Base-by-base conservation (phyloP, 2,888 invertebrate species). In the Notodonta ziczac region DNA sequence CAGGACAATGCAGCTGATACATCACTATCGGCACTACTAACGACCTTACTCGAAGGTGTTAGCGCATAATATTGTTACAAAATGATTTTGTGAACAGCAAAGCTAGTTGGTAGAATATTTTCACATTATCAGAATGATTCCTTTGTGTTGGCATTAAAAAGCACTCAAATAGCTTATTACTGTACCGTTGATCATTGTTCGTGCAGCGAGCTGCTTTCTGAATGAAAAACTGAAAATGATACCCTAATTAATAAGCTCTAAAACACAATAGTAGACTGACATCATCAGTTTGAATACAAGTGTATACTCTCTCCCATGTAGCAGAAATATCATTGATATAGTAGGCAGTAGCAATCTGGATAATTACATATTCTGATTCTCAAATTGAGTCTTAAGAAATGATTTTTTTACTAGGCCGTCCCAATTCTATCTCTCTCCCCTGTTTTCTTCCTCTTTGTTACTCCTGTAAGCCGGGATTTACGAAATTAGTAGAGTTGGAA, bases 101-200 rank as follows among this genome's bases (percentile, higher is more conserved):
- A 7, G 5, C 40, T 55, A 54, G 6, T 59, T 76, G 55, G 65
- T 50, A 32, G 44, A 61, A 56, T 62, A 65, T 73, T 77, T 76
- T 76, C 73, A 69, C 77, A 77, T 73, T 77, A 71, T 66, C 64
- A 60, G 62, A 63, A 69, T 62, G 66, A 67, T 71, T 76, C 58
- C 56, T 74, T 76, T 76, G 77, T 76, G 69, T 77, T 67, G 53
- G 64, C 66, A 66, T 65, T 73, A 66, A 70, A 69, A 69, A 66
- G 56, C 64, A 57, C 61, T 65, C 59, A 46, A 65, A 69, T 66
- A 63, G 62, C 63, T 67, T 66, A 74, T 74, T 68, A 72, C 32
- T 51, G 66, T 62, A 62, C 59, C 56, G 59, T 59, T 58, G 61
- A 58, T 58, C 63, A 67, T 67, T 66, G 67, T 72, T 66, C 61